These are phyloP conservation scores for Fukomys damarensis DNA, from an alignment of 2,113 vertebrate genomes.

Conservation along the genomic window DNA sequence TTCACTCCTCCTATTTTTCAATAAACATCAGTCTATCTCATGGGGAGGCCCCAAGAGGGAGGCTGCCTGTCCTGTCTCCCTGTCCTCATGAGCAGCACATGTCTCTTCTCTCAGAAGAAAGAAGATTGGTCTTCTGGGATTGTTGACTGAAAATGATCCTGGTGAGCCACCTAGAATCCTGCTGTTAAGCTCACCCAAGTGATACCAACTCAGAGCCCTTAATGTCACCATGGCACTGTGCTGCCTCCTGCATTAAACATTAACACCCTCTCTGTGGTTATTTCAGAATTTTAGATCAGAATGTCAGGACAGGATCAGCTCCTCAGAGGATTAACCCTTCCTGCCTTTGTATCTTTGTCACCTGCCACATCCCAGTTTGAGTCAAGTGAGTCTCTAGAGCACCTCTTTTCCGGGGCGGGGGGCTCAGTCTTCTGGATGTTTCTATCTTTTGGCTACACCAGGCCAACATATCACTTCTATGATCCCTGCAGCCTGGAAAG, in stretches of 20 bases:
- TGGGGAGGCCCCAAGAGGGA: neutral
- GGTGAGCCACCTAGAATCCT: neutral
- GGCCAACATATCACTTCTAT: neutral
- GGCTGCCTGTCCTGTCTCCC: neutral
- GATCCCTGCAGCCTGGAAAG: neutral
- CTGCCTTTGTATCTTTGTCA: neutral
- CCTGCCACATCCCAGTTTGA: neutral
- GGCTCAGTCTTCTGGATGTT: neutral
- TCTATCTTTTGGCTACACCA: neutral
- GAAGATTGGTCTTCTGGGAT: neutral
- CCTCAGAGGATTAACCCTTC: neutral
- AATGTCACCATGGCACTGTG: neutral
- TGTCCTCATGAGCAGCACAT: neutral
- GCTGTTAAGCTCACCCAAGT: neutral
- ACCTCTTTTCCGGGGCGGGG: neutral
- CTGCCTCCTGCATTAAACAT: no score
- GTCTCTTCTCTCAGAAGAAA: neutral
- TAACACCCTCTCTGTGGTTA: neutral
- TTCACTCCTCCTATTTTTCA: neutral
- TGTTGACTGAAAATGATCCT: neutral
- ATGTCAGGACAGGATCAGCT: neutral
- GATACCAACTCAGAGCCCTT: neutral
- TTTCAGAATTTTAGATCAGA: slow-evolving; percentile 13
- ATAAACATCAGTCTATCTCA: neutral
- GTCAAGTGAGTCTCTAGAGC: neutral